Conservation (phyloP, 2,113 vertebrate genomes). For the Pteropus alecto region DNA sequence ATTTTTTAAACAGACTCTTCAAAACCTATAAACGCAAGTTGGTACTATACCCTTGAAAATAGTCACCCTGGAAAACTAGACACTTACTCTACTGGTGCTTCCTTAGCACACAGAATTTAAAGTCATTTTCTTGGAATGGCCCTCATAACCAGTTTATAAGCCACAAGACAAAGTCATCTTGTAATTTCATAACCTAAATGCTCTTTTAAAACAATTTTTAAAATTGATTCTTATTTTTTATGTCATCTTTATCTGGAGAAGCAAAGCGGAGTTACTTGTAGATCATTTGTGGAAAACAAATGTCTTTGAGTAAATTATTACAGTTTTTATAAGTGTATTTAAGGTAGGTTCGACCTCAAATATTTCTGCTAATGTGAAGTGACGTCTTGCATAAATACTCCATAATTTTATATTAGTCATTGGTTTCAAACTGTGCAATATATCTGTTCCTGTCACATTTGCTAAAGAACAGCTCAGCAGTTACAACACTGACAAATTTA, state of each 20-base stretch:
- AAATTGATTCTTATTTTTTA: neutral
- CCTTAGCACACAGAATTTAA: neutral
- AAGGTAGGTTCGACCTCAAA: neutral
- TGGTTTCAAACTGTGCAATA: neutral
- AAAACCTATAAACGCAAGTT: neutral
- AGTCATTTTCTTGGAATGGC: neutral
- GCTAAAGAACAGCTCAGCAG: neutral
- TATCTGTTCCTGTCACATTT: neutral
- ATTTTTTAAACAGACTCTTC: neutral
- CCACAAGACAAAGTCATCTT: neutral
- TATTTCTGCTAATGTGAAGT: conserved; percentile 3
- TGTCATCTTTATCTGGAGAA: neutral
- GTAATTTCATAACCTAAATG: neutral
- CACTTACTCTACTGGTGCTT: neutral
- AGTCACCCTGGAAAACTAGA: neutral
- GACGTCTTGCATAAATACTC: neutral
- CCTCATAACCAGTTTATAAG: neutral
- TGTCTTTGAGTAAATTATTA: neutral
- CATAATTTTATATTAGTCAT: neutral
- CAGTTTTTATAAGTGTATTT: neutral
- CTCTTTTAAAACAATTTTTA: neutral
- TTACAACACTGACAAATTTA: neutral
- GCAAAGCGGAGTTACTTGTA: neutral
- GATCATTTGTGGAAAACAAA: neutral
- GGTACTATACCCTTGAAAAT: neutral